A percentile compares a stretch with the other conserved stretches of the same genome.
phyloP scores from a whole-genome alignment of 2,113 vertebrate species.

The Mormyrus iriodes region DNA sequence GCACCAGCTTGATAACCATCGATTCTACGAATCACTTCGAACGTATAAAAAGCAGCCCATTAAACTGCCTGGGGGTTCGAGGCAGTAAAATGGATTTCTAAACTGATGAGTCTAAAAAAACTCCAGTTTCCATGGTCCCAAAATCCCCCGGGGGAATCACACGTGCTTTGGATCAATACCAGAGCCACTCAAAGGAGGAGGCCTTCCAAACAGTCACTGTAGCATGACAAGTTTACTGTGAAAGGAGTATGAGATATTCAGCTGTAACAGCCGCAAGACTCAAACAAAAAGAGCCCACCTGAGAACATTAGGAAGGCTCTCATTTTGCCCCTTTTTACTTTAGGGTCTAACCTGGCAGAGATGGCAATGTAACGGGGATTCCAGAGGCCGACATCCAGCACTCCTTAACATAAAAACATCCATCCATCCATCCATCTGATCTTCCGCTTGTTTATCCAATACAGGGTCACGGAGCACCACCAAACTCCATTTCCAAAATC shows the following conservation, averaged over 20 bases:
- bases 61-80: background rate
- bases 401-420: background rate
- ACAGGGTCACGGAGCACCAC: no score
- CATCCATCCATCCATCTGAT: background rate
- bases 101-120: slow-evolving; percentile 14
- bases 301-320: background rate
- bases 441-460: background rate
- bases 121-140: background rate
- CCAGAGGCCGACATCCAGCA: background rate
- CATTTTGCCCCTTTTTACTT: background rate
- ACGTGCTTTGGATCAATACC: slow-evolving; percentile 27
- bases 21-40: background rate
- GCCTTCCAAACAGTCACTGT: background rate
- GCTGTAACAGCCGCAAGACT: background rate
- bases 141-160: background rate
- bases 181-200: slow-evolving; percentile 8
- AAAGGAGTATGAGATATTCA: slow-evolving; percentile 8
- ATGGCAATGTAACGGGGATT: background rate
- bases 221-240: background rate
- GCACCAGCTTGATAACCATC: background rate
- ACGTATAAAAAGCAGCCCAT: slow-evolving; percentile 19
- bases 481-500: background rate
- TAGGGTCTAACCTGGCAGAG: background rate
- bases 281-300: background rate
- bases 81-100: slow-evolving; percentile 23